These are phyloP conservation scores for Laticauda laticaudata DNA, from an alignment of 2,113 vertebrate species.

Conservation along the genomic window DNA sequence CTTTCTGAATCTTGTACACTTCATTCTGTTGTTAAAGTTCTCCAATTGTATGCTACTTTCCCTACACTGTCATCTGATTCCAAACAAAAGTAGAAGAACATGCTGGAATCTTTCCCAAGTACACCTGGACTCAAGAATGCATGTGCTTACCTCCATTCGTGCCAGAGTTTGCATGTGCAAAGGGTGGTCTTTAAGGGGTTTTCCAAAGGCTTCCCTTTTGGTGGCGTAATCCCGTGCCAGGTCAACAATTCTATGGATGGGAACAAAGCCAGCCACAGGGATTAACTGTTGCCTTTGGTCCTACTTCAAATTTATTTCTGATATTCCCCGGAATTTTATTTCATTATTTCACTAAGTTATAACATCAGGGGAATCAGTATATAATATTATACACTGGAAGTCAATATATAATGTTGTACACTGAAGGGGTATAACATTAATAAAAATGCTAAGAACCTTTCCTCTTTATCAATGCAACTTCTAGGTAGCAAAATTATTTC, in stretches of 20 bases:
- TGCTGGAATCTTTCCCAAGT: neutral
- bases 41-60: neutral
- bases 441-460: neutral
- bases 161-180: conserved; percentile 81
- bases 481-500: neutral
- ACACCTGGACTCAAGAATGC: neutral
- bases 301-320: neutral
- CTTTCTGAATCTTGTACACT: neutral
- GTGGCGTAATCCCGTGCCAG: conserved; percentile 79
- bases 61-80: neutral
- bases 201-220: conserved; percentile 78
- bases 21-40: neutral
- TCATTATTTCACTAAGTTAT: neutral
- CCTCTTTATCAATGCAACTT: neutral
- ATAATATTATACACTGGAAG: neutral
- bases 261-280: neutral
- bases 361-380: neutral
- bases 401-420: neutral
- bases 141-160: conserved; percentile 77
- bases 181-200: conserved; percentile 80
- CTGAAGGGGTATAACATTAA: neutral
- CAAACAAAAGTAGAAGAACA: neutral
- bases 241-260: conserved; percentile 71
- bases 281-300: neutral
- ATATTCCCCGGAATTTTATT: neutral